Conservation (phyloP, 1,140 invertebrate genomes). For the Oreohelix idahoensis region DNA sequence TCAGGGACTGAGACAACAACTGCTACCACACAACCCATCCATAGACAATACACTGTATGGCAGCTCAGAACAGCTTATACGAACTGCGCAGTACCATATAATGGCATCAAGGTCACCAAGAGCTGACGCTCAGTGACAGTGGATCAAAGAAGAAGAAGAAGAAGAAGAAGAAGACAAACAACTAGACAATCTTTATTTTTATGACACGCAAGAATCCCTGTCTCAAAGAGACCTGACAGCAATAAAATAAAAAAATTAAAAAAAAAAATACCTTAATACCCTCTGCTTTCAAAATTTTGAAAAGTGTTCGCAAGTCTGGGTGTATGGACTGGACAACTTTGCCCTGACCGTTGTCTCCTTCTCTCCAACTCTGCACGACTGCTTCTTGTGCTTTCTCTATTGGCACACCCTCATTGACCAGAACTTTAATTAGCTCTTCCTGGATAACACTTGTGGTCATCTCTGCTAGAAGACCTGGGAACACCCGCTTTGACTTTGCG, state of each 20-base stretch:
- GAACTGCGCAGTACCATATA: too few relatives aligned
- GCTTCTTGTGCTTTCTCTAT: conserved; percentile 50
- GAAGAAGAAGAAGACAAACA: too few relatives aligned
- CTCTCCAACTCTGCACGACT: conserved; percentile 56
- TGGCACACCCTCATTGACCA: conserved; percentile 69
- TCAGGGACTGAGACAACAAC: too few relatives aligned
- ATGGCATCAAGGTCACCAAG: too few relatives aligned
- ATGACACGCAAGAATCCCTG: too few relatives aligned
- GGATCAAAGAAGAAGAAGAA: too few relatives aligned
- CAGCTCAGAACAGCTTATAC: too few relatives aligned
- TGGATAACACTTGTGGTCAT: conserved; percentile 68
- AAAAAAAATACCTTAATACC: conserved; percentile 67
- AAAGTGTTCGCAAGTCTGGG: conserved; percentile 70
- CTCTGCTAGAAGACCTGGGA: conserved; percentile 74
- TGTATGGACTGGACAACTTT: conserved; percentile 67
- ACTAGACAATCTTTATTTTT: too few relatives aligned
- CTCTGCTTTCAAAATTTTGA: conserved; percentile 70
- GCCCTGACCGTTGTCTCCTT: conserved; percentile 55
- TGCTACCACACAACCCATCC: too few relatives aligned
- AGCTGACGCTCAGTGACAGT: too few relatives aligned
- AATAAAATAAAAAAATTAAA: not conserved
- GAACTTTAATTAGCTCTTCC: conserved; percentile 64
- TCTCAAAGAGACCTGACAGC: not conserved
- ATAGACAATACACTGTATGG: too few relatives aligned
- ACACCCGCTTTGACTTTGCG: conserved; percentile 57